These are phyloP conservation scores for Lepus townsendii DNA, from an alignment of 2,797 vertebrate genomes.

Conservation along the genomic window DNA sequence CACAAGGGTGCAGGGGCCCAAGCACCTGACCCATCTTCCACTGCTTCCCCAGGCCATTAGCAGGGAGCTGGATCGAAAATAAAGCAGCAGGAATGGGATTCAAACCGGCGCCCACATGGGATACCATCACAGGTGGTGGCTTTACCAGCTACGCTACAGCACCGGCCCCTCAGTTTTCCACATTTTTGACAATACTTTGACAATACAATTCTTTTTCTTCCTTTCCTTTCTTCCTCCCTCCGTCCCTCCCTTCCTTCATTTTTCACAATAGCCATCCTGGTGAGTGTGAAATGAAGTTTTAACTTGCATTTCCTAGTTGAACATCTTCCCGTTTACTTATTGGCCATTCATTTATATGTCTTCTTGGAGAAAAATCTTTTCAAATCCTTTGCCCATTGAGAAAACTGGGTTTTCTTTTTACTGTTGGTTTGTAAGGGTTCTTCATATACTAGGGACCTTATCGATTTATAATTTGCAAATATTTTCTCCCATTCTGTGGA, in stretches of 20 bases:
- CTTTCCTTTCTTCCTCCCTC: background rate
- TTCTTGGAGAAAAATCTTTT: conserved; percentile 50
- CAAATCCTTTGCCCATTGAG: background rate
- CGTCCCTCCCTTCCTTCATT: background rate
- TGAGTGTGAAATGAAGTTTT: background rate
- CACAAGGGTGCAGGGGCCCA: too few species aligned
- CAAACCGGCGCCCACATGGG: too few species aligned
- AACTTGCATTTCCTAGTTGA: conserved; percentile 35
- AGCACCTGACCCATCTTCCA: too few species aligned
- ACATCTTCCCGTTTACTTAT: background rate
- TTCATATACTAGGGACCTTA: conserved; percentile 3
- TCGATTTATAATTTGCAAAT: background rate
- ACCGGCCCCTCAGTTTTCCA: background rate
- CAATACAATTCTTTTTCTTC: background rate
- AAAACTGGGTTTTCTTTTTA: conserved; percentile 42
- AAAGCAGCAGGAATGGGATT: too few species aligned
- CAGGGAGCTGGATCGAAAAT: too few species aligned
- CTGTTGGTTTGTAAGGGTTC: conserved; percentile 3
- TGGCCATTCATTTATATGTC: background rate
- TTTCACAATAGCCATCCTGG: background rate
- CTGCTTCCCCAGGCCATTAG: too few species aligned
- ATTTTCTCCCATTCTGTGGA: conserved; percentile 19
- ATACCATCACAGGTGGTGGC: too few species aligned
- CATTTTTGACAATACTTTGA: background rate
- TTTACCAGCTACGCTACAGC: too few species aligned